Base-by-base conservation (phyloP, 2,797 vertebrate species). In the Oreonectes daqikongensis region DNA sequence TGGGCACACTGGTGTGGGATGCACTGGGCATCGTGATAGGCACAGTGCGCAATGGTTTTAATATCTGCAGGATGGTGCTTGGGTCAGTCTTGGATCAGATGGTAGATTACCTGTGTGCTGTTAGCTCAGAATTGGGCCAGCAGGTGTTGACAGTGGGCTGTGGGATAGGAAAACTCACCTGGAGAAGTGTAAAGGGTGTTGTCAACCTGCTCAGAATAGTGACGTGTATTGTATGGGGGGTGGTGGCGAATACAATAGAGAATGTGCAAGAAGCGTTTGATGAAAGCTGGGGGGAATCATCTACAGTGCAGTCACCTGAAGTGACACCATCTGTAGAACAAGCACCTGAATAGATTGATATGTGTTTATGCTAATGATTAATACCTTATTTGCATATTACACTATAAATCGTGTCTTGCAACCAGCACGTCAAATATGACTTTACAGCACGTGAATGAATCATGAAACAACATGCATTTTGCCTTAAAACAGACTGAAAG, bases 81-180 rank as follows among this genome's bases (percentile, higher is more conserved):
- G 88, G 80, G 70, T 82, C 86, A 17, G 84, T 91, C n/a, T 90
- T 89, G 22, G 85, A 88, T 22, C 85, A 90, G 60, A 83, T 89
- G 5, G 82, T 84, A 77, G 88, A 83, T 20, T 94, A 90, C 57
- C 48, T 89, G 2, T 91, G 79, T 35, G 72, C 86, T 0, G 77
- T 94, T 50, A 18, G 84, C 28, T 88, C 85, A 4, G 93, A 94
- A 83, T 81, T 93, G 80, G 91, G 92, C 4, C 83, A 84, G 72
- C 93, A 94, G 80, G 70, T 75, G 0, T 76, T 79, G 46, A 72
- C 86, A 53, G 65, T 92, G 9, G 92, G 93, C 11, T 80, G 79
- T 20, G 93, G 93, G 7, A 26, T 93, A 1, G 88, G 90, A 0
- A 88, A 35, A 6, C 82, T 94, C 53, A 80, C 15, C 0, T 88